Evolutionary conservation across 2,888 invertebrate species (phyloP).

Genomic region (Plebejus argus): DNA sequence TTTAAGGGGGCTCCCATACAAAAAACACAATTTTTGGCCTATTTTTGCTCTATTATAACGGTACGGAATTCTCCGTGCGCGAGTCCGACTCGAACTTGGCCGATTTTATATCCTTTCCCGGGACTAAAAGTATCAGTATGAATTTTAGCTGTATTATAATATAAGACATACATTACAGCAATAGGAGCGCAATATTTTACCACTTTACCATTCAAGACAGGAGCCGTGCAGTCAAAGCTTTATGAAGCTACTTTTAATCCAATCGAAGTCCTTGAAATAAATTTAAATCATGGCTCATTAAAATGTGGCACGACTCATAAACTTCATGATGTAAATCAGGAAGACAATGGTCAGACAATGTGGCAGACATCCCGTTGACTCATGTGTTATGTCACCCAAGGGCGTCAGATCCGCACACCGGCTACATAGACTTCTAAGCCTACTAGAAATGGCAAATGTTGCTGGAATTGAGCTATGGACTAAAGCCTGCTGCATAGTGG

Average conservation of each 20-base stretch:
- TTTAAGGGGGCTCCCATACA: too few relatives aligned
- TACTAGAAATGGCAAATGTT: neutral
- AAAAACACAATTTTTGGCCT: too few relatives aligned
- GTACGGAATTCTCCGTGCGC: too few relatives aligned
- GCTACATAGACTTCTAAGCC: neutral
- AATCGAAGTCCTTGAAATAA: neutral
- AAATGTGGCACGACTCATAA: conserved; percentile 3
- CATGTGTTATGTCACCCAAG: conserved; percentile 56
- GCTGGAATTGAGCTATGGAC: neutral
- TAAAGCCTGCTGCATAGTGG: neutral
- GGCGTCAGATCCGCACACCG: conserved; percentile 48
- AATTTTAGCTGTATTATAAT: neutral
- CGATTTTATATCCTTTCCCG: neutral
- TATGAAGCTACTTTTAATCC: neutral
- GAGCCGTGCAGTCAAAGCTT: neutral
- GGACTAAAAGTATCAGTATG: neutral
- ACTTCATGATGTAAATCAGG: neutral
- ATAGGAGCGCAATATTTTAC: neutral
- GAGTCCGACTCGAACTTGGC: too few relatives aligned
- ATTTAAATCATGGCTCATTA: neutral
- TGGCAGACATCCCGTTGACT: conserved; percentile 55
- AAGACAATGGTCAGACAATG: conserved; percentile 47
- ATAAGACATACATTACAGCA: neutral
- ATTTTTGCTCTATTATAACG: too few relatives aligned
- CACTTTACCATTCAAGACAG: neutral